Percentiles rank a stretch among this genome's conserved stretches.
These are phyloP conservation scores for Premnoplex brunnescens DNA, from an alignment of 2,797 vertebrate genomes.

Conservation along the genomic window DNA sequence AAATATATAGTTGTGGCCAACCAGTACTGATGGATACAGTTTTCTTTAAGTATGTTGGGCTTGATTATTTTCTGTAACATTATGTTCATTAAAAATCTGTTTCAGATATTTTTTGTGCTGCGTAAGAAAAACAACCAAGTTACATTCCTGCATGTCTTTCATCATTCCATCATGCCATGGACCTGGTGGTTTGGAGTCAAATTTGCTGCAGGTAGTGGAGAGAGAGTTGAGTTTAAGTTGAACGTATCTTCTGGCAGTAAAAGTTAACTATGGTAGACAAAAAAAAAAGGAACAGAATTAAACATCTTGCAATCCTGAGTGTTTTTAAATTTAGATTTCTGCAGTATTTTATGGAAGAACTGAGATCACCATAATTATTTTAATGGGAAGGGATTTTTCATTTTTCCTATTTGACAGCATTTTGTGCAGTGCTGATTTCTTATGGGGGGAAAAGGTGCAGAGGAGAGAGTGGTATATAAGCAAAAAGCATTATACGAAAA, in stretches of 20 bases:
- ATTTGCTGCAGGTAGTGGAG: conserved; percentile 89
- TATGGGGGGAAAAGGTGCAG: fast-evolving
- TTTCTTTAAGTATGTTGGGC: background rate
- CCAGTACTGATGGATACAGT: background rate
- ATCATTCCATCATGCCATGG: conserved; percentile 98
- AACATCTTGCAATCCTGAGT: background rate
- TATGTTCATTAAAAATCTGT: conserved; percentile 69
- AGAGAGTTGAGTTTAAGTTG: background rate
- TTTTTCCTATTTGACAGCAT: background rate
- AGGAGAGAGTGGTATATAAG: background rate
- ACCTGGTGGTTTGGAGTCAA: conserved; percentile 99
- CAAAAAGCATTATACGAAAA: background rate
- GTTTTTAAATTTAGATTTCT: background rate
- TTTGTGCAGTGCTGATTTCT: background rate
- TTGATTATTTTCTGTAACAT: conserved; percentile 17
- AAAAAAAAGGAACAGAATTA: background rate
- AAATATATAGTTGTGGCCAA: background rate
- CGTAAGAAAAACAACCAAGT: conserved; percentile 96
- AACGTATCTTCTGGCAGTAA: background rate
- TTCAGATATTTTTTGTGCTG: conserved; percentile 95
- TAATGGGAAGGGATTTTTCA: background rate
- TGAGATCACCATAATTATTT: background rate
- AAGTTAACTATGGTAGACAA: background rate
- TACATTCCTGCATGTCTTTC: conserved; percentile 96
- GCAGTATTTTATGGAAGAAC: background rate